phyloP scores from a whole-genome alignment of 92 coral and sea anemone genomes.

The Parazoanthus atlanticus region DNA sequence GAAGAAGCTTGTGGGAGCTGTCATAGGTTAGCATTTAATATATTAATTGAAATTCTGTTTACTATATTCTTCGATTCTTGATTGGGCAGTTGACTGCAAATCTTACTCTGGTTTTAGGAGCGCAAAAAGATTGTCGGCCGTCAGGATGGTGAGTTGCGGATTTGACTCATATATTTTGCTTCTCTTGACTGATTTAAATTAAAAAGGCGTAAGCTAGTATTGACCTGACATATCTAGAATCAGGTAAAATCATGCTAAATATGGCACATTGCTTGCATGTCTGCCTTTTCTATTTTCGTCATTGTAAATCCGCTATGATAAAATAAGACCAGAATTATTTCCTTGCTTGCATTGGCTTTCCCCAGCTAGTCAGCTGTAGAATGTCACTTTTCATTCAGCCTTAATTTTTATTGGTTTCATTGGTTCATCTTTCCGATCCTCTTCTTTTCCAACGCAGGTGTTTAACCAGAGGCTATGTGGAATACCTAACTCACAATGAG shows the following conservation, averaged over 20 bases:
- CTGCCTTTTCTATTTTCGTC: too few relatives aligned
- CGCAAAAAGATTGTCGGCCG: constrained; percentile 83
- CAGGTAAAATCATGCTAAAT: too few relatives aligned
- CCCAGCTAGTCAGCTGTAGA: neutral
- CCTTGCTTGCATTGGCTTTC: neutral
- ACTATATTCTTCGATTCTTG: neutral
- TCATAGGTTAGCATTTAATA: constrained; percentile 68
- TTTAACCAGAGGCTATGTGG: constrained; percentile 77
- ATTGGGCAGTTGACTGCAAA: neutral
- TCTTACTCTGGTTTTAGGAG: constrained; percentile 54
- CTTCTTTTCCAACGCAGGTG: constrained; percentile 63
- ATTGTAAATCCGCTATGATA: too few relatives aligned
- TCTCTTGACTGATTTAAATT: neutral
- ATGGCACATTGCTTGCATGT: too few relatives aligned
- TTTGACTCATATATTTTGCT: neutral
- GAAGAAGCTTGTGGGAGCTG: constrained; percentile 91
- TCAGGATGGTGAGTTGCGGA: constrained; percentile 74
- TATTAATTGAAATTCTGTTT: neutral
- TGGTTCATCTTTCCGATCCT: neutral
- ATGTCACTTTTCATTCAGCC: neutral
- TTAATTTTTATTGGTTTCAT: neutral
- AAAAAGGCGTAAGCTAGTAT: too few relatives aligned
- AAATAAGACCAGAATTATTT: neutral
- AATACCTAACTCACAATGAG: constrained; percentile 67
- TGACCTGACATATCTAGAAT: too few relatives aligned